phyloP scores from a whole-genome alignment of 2,888 invertebrate species.

The Peribatodes rhomboidaria region DNA sequence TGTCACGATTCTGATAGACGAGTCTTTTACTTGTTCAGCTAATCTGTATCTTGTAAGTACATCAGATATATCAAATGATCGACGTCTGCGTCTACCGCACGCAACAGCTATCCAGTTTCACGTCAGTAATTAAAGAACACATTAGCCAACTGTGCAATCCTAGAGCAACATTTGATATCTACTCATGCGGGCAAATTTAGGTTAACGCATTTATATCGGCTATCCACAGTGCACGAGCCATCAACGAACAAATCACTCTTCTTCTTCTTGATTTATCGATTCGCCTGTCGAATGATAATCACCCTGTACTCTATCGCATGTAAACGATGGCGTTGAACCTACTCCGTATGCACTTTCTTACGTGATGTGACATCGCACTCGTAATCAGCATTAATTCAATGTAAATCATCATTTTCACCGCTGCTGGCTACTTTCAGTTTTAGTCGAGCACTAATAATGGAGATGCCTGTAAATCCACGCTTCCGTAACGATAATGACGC shows the following conservation, averaged over 20 bases:
- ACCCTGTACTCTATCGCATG: slow-evolving; percentile 48
- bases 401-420: slow-evolving; percentile 21
- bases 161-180: slow-evolving; percentile 40
- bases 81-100: slow-evolving; percentile 17
- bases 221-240: slow-evolving; percentile 12
- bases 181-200: slow-evolving; percentile 46
- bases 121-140: slow-evolving; percentile 37
- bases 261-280: slow-evolving; percentile 44
- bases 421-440: slow-evolving; percentile 24
- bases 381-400: slow-evolving; percentile 25
- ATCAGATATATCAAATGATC: slow-evolving; percentile 11
- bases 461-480: slow-evolving; percentile 45
- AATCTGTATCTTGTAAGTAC: slow-evolving; percentile 33
- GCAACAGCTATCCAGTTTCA: slow-evolving; percentile 37
- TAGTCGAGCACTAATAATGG: slow-evolving; percentile 20
- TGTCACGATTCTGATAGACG: not conserved
- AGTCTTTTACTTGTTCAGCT: slow-evolving; percentile 20
- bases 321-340: slow-evolving; percentile 45
- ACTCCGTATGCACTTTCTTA: slow-evolving; percentile 68
- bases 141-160: slow-evolving; percentile 34
- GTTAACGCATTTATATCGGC: slow-evolving; percentile 48
- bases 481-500: slow-evolving; percentile 48
- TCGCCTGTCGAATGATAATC: slow-evolving; percentile 48
- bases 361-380: slow-evolving; percentile 55
- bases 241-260: slow-evolving; percentile 24